phyloP scores from a whole-genome alignment of 1,140 invertebrate species.

The Zaprionus nigranus region DNA sequence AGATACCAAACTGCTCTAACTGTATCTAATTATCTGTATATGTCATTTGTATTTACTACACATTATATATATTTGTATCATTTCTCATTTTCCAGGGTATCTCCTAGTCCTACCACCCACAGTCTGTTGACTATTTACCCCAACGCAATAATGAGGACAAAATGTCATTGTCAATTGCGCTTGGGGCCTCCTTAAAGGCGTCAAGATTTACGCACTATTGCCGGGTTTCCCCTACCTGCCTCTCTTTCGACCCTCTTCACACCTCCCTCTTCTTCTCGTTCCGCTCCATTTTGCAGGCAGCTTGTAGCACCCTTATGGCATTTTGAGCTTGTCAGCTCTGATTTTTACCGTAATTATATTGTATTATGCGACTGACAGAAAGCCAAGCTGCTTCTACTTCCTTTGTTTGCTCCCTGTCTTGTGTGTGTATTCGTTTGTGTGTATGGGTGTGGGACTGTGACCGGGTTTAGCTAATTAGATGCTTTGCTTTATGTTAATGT shows the following conservation, averaged over 20 bases:
- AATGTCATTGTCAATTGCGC: conserved; percentile 82
- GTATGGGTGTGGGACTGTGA: not conserved
- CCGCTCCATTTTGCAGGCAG: conserved; percentile 48
- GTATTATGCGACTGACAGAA: conserved; percentile 62
- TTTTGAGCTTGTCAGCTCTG: conserved; percentile 54
- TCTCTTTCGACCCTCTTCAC: not conserved
- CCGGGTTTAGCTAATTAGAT: conserved; percentile 68
- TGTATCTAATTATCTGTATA: no score
- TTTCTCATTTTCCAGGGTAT: conserved; percentile 10
- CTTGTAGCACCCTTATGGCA: conserved; percentile 38
- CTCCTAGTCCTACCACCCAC: not conserved
- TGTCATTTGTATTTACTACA: no score
- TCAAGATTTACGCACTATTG: conserved; percentile 80
- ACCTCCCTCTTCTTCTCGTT: not conserved
- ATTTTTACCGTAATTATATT: conserved; percentile 81
- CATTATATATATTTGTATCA: no score
- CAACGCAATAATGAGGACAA: conserved; percentile 64
- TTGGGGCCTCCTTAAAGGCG: conserved; percentile 66
- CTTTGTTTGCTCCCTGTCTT: not conserved
- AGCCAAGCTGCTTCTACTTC: conserved; percentile 23
- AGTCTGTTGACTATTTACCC: conserved; percentile 5
- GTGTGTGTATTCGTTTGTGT: not conserved
- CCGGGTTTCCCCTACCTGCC: conserved; percentile 5
- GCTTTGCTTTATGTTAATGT: conserved; percentile 72
- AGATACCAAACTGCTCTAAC: not conserved